Conservation (phyloP, 1,140 invertebrate species). For the Drosophila bipectinata region DNA sequence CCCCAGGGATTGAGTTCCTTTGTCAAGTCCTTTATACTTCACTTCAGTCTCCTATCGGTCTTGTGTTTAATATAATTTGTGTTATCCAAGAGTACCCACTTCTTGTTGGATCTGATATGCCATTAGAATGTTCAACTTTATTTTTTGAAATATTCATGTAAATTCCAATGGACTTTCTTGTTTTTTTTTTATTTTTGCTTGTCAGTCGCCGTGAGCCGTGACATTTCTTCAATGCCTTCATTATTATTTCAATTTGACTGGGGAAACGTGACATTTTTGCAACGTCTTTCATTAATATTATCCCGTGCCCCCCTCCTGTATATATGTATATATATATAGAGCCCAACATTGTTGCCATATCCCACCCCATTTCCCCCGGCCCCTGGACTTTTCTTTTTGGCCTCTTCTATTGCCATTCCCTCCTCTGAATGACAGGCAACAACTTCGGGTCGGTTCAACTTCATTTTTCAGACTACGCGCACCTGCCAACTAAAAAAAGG, state of each 20-base stretch:
- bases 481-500: constrained; percentile 60
- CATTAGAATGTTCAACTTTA: constrained; percentile 5
- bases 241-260: constrained; percentile 62
- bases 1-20: constrained; percentile 6
- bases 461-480: constrained; percentile 75
- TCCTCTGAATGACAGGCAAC: constrained; percentile 68
- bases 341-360: constrained; percentile 3
- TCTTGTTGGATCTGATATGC: constrained; percentile 20
- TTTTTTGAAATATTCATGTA: constrained; percentile 27
- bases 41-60: constrained; percentile 26
- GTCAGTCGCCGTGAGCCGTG: constrained; percentile 29
- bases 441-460: constrained; percentile 63
- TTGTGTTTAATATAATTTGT: constrained; percentile 35
- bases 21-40: constrained; percentile 39
- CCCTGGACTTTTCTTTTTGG: constrained; percentile 11
- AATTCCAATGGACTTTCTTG: constrained; percentile 38
- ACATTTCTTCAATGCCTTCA: constrained; percentile 63
- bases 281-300: constrained; percentile 64
- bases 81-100: constrained; percentile 27
- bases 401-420: constrained; percentile 34
- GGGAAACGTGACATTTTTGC: constrained; percentile 59
- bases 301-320: not conserved
- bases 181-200: constrained; percentile 6
- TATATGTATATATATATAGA: not conserved
- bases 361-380: constrained; percentile 15